Evolutionary conservation across 2,113 vertebrate species (phyloP).

Genomic region (Corydoras sp.): DNA sequence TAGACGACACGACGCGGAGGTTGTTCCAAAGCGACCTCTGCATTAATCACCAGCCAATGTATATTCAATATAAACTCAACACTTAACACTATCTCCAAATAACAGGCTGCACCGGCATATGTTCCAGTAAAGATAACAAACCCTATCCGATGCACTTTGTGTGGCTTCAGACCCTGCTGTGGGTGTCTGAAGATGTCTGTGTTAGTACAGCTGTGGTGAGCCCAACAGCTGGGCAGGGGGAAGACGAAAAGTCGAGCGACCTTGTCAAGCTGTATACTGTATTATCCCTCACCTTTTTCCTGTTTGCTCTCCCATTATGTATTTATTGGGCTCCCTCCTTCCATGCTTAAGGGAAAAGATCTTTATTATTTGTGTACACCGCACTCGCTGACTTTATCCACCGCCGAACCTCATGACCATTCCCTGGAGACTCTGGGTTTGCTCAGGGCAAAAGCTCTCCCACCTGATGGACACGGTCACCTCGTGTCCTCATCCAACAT

Average conservation of each 20-base stretch:
- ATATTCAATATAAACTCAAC: constrained; percentile 6
- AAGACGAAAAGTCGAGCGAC: constrained; percentile 8
- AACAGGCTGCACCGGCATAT: background rate
- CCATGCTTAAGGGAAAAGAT: constrained; percentile 11
- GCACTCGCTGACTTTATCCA: background rate
- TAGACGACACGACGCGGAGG: background rate
- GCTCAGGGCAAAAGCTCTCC: background rate
- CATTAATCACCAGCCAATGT: background rate
- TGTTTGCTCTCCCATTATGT: constrained; percentile 11
- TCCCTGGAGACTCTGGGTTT: constrained; percentile 4
- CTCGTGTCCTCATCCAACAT: background rate
- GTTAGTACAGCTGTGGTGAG: constrained; percentile 59
- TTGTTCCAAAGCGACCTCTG: too few relatives aligned
- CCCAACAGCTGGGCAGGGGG: constrained; percentile 63
- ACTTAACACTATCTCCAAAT: background rate
- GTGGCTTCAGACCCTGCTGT: constrained; percentile 19
- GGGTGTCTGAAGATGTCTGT: constrained; percentile 31
- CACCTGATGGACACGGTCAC: background rate
- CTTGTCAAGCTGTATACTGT: background rate
- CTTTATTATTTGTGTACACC: constrained; percentile 9
- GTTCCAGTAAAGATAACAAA: background rate
- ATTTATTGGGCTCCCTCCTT: constrained; percentile 8
- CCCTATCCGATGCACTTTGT: background rate
- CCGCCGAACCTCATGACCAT: background rate
- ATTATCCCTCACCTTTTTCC: background rate